Base-by-base conservation (phyloP, 2,113 vertebrate species). In the Nicator chloris region DNA sequence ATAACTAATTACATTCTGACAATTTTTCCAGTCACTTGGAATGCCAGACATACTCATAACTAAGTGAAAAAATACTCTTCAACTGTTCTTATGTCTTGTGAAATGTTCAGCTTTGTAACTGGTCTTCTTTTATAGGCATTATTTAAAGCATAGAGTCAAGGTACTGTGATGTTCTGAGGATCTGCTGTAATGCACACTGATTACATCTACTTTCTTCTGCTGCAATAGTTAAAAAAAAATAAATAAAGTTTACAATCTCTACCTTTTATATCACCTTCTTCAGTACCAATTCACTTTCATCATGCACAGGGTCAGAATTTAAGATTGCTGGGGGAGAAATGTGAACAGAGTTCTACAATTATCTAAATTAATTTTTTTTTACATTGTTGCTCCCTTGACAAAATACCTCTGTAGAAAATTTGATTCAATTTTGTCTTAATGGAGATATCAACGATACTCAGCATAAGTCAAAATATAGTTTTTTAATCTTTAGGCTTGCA, bases 31-130 rank as follows among this genome's bases (percentile, higher is more conserved):
- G 68, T 72, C 68, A 59, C 56, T 90, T 76, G 64, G 89, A 90
- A 92, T 81, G 54, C 44, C 61, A 94, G 54, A 49, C 35, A 39
- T 72, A 51, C 28, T 56, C 57, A 59, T 50, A 75, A 87, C 70
- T 77, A 86, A 83, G 47, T 59, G 37, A 53, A 88, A 94, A 94
- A 86, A 90, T 39, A 63, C 24, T 70, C 50, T 83, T 75, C 47
- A 54, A 60, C 47, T 86, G 30, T n/a, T 73, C 82, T 94, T 66
- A 73, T 77, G 59, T 93, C 75, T 82, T 82, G 42, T 65, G 39
- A 82, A 85, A 66, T 92, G 50, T 54, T 86, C 84, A 82, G 45
- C 73, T 82, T 83, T 85, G 57, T 92, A 94, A 89, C 27, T 85
- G 42, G 50, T 82, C 86, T 75, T 86, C 56, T 73, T 92, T 82